Conservation (phyloP, 53 echinoderm and acorn worm species). For the Paracentrotus lividus region DNA sequence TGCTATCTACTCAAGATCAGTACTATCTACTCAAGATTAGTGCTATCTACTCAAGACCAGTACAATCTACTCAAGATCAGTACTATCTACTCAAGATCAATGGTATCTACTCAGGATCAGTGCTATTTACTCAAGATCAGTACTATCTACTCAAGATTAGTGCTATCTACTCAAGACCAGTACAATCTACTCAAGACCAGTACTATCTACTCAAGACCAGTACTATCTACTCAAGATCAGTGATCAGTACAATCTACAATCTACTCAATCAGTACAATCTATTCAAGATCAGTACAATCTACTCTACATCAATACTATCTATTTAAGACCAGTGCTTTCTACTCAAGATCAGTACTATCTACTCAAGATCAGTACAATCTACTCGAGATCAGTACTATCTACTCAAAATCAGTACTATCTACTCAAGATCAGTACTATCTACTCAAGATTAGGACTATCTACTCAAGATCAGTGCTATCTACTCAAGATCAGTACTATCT, state of each 20-base stretch:
- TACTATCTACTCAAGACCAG: background rate
- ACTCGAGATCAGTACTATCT: background rate
- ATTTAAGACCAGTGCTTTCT: constrained; percentile 3
- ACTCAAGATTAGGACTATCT: background rate
- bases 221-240: background rate
- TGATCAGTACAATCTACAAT: too few relatives aligned
- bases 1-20: background rate
- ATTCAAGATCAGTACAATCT: background rate
- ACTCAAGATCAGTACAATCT: background rate
- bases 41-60: background rate
- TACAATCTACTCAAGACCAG: background rate
- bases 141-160: too few relatives aligned
- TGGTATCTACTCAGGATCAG: too few relatives aligned
- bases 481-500: background rate
- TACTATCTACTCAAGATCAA: background rate
- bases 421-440: background rate
- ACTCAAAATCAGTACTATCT: background rate
- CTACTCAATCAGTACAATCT: background rate
- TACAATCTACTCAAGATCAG: too few relatives aligned
- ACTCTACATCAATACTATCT: background rate
- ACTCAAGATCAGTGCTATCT: constrained; percentile 3
- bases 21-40: background rate
- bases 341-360: background rate
- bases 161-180: background rate
- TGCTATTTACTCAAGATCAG: too few relatives aligned